Evolutionary conservation across 2,888 invertebrate species (phyloP), one percentile per base, ranked within the genome.

Genomic region (Drosophila merina): DNA sequence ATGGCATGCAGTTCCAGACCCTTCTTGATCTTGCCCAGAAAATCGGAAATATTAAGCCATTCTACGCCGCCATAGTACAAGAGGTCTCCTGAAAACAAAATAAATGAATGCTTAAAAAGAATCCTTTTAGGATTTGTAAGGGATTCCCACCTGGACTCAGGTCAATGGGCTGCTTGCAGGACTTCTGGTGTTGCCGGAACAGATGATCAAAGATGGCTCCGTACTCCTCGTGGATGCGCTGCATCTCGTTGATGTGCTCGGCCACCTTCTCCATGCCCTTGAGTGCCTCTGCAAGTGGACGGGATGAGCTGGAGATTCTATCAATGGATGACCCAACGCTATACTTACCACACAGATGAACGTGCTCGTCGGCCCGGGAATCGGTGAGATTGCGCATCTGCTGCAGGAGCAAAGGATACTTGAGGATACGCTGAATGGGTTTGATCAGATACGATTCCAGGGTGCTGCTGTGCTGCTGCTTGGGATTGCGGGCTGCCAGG

Each of bases 171-270:
- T 96, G 97, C 93, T 97, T 97, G 93, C 97, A 97, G 77, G 97
- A 96, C 92, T 97, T 97, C 92, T 97, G 97, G 93, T 98, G 97
- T 93, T 98, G 97, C 86, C 97, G 94, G 93, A 97, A 97, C 86
- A 99, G 94, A 92, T 98, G 98, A 93, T 99, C 98, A 93, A 99
- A 99, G 92, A 98, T 98, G 89, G 97, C 97, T 88, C 99, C 99
- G 93, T 99, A 99, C 93, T 99, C 99, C 93, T 99, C 99, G 92
- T 99, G 98, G 90, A 99, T 98, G 93, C 99, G 95, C 94, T 99
- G 99, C 98, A 99, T 99, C 93, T 99, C 98, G 93, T 99, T 99
- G 89, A 99, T 99, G 93, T 99, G 99, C 93, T 99, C 98, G 49
- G 99, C 99, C 83, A 99, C 99, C 92, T 98, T 97, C 91, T 99